Percentiles rank a stretch among this genome's conserved stretches.
phyloP scores from a whole-genome alignment of 2,888 invertebrate species.

The Cheilosia scutellata region DNA sequence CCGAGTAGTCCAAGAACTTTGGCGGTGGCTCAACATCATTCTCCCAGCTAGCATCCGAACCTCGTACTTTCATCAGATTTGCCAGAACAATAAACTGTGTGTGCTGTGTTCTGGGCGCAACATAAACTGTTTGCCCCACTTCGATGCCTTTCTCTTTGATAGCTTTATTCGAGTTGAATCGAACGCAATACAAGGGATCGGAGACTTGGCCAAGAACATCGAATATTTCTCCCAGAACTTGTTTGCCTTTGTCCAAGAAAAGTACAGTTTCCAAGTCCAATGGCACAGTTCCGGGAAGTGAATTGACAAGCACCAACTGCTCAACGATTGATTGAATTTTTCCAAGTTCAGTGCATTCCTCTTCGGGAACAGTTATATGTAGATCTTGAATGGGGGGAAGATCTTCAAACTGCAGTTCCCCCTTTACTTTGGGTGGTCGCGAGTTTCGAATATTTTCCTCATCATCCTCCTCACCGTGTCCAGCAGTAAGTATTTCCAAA shows the following conservation, averaged over 20 bases:
- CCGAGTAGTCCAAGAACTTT: constrained; percentile 91
- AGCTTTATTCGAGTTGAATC: constrained; percentile 93
- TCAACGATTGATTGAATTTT: constrained; percentile 89
- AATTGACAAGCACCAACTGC: constrained; percentile 90
- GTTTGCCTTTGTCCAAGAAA: constrained; percentile 92
- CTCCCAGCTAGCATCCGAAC: constrained; percentile 95
- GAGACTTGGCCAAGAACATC: constrained; percentile 96
- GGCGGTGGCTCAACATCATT: constrained; percentile 92
- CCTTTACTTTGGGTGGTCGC: constrained; percentile 81
- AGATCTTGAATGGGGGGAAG: constrained; percentile 93
- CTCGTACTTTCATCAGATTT: constrained; percentile 90
- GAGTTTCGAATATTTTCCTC: constrained; percentile 77
- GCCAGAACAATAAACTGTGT: constrained; percentile 91
- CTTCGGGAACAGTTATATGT: constrained; percentile 90
- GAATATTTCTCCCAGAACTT: constrained; percentile 90
- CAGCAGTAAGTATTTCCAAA: constrained; percentile 77
- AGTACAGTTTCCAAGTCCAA: constrained; percentile 94
- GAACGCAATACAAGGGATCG: constrained; percentile 94
- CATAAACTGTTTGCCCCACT: constrained; percentile 90
- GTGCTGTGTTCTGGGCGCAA: constrained; percentile 91
- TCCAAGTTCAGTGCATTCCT: constrained; percentile 90
- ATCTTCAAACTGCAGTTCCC: constrained; percentile 86
- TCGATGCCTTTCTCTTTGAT: constrained; percentile 88
- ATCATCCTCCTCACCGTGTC: constrained; percentile 79
- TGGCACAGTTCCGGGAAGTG: constrained; percentile 89